phyloP scores from a whole-genome alignment of 2,797 vertebrate species.

The Manis javanica region DNA sequence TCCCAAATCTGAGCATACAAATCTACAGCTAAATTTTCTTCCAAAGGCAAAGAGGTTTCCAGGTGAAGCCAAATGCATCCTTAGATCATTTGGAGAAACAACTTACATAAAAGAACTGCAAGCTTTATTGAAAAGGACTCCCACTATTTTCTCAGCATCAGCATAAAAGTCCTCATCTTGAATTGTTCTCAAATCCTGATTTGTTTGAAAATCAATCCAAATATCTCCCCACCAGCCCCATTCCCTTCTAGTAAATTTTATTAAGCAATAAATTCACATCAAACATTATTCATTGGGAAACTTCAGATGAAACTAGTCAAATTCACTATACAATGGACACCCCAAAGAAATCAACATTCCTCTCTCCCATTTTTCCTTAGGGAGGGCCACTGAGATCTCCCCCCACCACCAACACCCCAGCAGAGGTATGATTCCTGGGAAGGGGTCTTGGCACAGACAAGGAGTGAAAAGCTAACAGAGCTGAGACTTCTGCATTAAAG shows the following conservation, averaged over 20 bases:
- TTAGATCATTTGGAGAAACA: slow-evolving; percentile 12
- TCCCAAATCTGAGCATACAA: background rate
- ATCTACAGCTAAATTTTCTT: slow-evolving; percentile 37
- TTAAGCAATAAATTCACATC: slow-evolving; percentile 72
- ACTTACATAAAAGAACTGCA: background rate
- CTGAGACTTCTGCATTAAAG: slow-evolving; percentile 15
- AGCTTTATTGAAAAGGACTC: background rate
- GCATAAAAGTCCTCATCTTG: background rate
- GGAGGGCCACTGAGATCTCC: background rate
- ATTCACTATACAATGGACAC: background rate
- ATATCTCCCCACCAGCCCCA: background rate
- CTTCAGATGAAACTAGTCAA: slow-evolving; percentile 40
- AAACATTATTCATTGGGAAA: slow-evolving; percentile 61
- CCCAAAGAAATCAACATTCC: slow-evolving; percentile 13
- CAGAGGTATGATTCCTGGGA: background rate
- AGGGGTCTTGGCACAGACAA: background rate
- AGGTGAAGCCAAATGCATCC: background rate
- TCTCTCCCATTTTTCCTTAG: background rate
- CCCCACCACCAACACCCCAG: too few relatives aligned
- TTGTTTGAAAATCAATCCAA: slow-evolving; percentile 65
- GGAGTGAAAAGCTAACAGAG: background rate
- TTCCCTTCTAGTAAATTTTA: slow-evolving; percentile 63
- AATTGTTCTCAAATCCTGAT: slow-evolving; percentile 44
- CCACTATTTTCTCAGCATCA: background rate
- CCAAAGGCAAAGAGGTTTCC: slow-evolving; percentile 22